A percentile compares a stretch with the other conserved stretches of the same genome.
phyloP scores from a whole-genome alignment of 2,888 invertebrate genomes.

The Cataglyphis cursor region DNA sequence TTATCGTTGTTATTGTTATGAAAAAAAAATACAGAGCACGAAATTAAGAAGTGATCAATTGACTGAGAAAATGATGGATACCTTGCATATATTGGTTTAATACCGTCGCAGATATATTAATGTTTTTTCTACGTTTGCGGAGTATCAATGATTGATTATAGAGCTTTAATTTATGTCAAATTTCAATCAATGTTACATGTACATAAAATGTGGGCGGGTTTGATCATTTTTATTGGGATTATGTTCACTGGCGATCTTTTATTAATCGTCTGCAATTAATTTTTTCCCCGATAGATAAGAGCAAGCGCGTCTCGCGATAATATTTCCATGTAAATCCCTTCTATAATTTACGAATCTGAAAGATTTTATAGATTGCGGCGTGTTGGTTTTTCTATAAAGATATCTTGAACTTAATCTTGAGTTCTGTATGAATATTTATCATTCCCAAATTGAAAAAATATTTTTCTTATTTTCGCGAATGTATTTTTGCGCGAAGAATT shows the following conservation, averaged over 20 bases:
- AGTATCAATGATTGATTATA: constrained; percentile 14
- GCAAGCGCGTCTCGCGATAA: not conserved
- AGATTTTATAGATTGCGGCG: not conserved
- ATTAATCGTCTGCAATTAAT: constrained; percentile 2
- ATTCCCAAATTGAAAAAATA: not conserved
- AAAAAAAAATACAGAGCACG: not conserved
- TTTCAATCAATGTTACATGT: not conserved
- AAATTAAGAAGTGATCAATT: constrained; percentile 28
- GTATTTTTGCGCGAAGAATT: not conserved
- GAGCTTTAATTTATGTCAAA: not conserved
- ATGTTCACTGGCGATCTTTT: not conserved
- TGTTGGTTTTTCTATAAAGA: not conserved
- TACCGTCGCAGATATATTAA: not conserved
- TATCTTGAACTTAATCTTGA: not conserved
- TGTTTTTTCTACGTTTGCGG: not conserved
- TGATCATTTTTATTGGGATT: not conserved
- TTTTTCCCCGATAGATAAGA: constrained; percentile 6
- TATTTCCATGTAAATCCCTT: constrained; percentile 11
- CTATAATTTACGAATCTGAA: constrained; percentile 1
- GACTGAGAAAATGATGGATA: not conserved
- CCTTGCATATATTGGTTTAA: constrained; percentile 5
- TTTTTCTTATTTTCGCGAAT: not conserved
- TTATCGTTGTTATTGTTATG: constrained; percentile 20
- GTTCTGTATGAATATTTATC: not conserved
- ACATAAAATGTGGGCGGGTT: not conserved